Evolutionary conservation across 1,140 invertebrate species (phyloP).

Genomic region (Coboldia fuscipes): DNA sequence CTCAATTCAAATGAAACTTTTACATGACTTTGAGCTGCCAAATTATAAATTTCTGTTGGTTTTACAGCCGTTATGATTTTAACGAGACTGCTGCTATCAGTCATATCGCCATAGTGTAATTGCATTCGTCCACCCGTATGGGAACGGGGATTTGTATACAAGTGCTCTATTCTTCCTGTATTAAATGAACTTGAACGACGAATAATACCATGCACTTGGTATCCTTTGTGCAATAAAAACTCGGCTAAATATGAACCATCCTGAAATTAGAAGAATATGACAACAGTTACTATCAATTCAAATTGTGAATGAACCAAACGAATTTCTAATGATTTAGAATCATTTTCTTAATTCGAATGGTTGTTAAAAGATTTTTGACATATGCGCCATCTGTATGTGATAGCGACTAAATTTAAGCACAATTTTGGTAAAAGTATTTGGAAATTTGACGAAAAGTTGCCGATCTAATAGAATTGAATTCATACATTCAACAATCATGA

Average conservation of each 20-base stretch:
- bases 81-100: constrained; percentile 90
- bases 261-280: constrained; percentile 28
- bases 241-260: constrained; percentile 99
- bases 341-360: no score
- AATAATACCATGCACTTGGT: constrained; percentile 92
- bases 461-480: no score
- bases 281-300: constrained; percentile 1
- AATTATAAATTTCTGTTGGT: constrained; percentile 94
- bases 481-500: no score
- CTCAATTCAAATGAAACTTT: constrained; percentile 95
- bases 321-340: no score
- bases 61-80: constrained; percentile 76
- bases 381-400: no score
- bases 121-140: constrained; percentile 75
- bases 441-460: no score
- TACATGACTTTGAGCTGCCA: constrained; percentile 99
- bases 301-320: constrained; percentile 1
- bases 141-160: constrained; percentile 73
- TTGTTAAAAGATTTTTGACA: no score
- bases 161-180: constrained; percentile 84
- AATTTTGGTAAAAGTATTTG: no score
- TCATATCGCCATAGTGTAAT: constrained; percentile 98
- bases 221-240: constrained; percentile 83
- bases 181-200: constrained; percentile 91
- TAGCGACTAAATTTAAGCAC: no score